These are phyloP conservation scores for Neopelma chrysocephalum DNA, from an alignment of 2,797 vertebrate species.

Conservation along the genomic window DNA sequence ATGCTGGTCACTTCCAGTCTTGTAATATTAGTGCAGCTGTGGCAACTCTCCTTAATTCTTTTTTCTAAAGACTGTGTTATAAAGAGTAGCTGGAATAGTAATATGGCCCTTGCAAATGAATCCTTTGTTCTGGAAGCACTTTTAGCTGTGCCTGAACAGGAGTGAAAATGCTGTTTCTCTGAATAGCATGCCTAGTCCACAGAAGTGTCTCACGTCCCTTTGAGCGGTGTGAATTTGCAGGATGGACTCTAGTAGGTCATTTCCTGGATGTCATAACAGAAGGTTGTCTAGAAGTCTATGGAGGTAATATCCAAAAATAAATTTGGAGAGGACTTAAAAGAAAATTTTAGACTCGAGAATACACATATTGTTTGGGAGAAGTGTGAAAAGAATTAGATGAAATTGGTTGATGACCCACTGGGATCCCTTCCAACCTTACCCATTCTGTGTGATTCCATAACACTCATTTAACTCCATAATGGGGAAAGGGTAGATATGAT, in stretches of 20 bases:
- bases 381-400: neutral
- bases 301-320: neutral
- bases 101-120: neutral
- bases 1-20: neutral
- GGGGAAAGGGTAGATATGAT: neutral
- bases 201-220: rapidly evolving
- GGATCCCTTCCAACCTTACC: neutral
- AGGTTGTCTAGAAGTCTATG: neutral
- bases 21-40: neutral
- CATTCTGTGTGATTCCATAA: neutral
- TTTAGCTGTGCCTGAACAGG: neutral
- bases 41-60: neutral
- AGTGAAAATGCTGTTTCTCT: neutral
- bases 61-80: neutral
- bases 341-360: neutral
- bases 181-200: neutral
- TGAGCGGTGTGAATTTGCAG: neutral
- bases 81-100: neutral
- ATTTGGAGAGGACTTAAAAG: neutral
- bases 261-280: neutral
- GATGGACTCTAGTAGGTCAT: neutral
- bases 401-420: neutral
- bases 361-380: rapidly evolving
- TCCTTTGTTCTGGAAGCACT: neutral
- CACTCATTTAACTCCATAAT: neutral